These are phyloP conservation scores for Gastracanthus pulcherrimus DNA, from an alignment of 2,888 invertebrate species.

Conservation along the genomic window DNA sequence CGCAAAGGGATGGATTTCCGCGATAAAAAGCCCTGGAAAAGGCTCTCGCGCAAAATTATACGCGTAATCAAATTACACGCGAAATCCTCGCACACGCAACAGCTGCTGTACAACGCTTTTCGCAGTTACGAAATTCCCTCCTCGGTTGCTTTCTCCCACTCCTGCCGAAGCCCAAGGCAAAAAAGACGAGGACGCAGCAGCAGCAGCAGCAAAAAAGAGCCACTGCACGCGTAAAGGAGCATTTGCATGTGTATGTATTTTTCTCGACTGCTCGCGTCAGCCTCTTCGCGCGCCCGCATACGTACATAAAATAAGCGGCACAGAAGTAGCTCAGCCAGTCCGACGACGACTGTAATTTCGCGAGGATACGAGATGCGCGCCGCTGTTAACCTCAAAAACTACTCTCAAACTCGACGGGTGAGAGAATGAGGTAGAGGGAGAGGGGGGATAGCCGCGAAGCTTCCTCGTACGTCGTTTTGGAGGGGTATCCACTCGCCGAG, in stretches of 20 bases:
- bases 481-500: neutral
- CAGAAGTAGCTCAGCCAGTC: no score
- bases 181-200: neutral
- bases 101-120: neutral
- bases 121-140: neutral
- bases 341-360: slow-evolving; percentile 45
- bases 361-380: neutral
- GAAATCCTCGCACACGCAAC: slow-evolving; percentile 19
- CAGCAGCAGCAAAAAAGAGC: neutral
- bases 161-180: neutral
- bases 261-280: neutral
- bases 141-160: neutral
- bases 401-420: slow-evolving; percentile 44
- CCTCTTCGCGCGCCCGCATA: neutral
- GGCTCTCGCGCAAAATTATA: slow-evolving; percentile 33
- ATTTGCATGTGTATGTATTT: neutral
- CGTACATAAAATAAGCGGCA: slow-evolving; percentile 31
- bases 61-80: slow-evolving; percentile 37
- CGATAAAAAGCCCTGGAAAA: slow-evolving; percentile 5
- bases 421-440: neutral
- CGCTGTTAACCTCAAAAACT: slow-evolving; percentile 54
- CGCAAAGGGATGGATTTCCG: neutral
- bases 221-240: neutral
- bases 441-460: neutral
- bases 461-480: neutral